A percentile compares a stretch with the other conserved stretches of the same genome.
These are phyloP conservation scores for Malurus leucopterus DNA, from an alignment of 2,797 vertebrate genomes.

Conservation along the genomic window DNA sequence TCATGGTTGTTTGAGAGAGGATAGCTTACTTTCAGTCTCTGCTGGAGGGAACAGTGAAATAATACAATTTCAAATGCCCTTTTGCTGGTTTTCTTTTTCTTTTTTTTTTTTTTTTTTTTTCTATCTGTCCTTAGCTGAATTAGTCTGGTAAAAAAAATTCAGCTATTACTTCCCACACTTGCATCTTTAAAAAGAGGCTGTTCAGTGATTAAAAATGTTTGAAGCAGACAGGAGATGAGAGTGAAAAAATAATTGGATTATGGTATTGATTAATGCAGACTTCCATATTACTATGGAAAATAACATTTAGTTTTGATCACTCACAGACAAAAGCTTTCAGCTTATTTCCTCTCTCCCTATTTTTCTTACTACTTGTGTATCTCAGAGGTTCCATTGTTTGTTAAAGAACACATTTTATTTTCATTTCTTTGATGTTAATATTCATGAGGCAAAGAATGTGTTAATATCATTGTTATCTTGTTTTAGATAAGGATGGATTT, in stretches of 20 bases:
- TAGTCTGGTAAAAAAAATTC: neutral
- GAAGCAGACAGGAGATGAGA: neutral
- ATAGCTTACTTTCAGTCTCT: neutral
- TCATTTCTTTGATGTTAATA: neutral
- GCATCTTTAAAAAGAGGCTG: neutral
- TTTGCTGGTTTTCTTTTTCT: neutral
- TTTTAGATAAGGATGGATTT: neutral
- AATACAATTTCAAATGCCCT: neutral
- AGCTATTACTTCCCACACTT: neutral
- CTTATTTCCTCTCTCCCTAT: neutral
- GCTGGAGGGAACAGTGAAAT: neutral
- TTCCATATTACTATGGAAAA: neutral
- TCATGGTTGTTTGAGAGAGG: neutral
- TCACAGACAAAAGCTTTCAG: neutral
- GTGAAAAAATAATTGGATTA: neutral
- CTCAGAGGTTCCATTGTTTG: neutral
- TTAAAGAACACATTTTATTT: neutral
- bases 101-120: neutral
- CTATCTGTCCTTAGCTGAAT: neutral
- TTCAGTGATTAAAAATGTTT: neutral
- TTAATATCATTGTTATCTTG: neutral
- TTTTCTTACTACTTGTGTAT: neutral
- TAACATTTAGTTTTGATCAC: neutral
- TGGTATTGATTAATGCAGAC: neutral
- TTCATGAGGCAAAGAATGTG: neutral